A percentile compares a stretch with the other conserved stretches of the same genome.
Conservation (phyloP, 2,797 vertebrate genomes). For the Tenualosa ilisha region DNA sequence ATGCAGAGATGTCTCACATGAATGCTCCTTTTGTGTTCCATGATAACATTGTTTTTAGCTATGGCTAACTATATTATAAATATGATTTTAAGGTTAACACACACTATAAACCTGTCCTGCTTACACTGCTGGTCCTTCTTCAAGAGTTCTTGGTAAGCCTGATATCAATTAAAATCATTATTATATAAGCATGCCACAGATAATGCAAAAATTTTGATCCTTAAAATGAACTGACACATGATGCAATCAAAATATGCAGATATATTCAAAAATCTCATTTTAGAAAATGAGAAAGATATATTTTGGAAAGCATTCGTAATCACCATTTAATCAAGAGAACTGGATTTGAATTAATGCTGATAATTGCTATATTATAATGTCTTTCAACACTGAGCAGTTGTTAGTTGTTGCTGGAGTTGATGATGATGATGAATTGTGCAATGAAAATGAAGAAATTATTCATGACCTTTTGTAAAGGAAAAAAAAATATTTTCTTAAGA, state of each 20-base stretch:
- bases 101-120: neutral
- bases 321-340: neutral
- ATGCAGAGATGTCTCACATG: neutral
- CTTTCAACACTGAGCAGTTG: neutral
- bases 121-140: neutral
- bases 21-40: neutral
- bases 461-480: neutral
- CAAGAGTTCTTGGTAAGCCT: neutral
- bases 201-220: neutral
- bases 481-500: neutral
- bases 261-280: too few relatives aligned
- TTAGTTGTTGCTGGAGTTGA: neutral
- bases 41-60: neutral
- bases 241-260: neutral
- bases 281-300: too few relatives aligned
- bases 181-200: neutral
- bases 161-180: neutral
- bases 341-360: neutral
- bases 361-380: neutral
- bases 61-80: neutral
- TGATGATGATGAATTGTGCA: neutral
- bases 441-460: neutral
- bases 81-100: too few relatives aligned
- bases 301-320: neutral
- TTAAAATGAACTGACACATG: neutral